phyloP scores from a whole-genome alignment of 2,888 invertebrate genomes.

The Meteorus colon region DNA sequence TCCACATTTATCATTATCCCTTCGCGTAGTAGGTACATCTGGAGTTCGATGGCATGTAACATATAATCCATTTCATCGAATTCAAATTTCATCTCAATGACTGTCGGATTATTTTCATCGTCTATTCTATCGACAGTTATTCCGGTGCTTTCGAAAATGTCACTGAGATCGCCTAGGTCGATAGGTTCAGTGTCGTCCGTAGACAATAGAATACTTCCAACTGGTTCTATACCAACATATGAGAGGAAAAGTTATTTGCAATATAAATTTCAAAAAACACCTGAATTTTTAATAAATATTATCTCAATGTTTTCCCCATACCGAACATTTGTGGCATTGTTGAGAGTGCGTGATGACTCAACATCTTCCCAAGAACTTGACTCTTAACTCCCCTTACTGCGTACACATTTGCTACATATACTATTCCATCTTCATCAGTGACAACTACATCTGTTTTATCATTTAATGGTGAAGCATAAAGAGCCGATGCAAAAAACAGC shows the following conservation, averaged over 20 bases:
- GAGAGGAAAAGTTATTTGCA: neutral
- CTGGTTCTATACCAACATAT: slow-evolving; percentile 26
- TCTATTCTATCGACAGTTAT: slow-evolving; percentile 27
- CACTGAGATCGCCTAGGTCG: slow-evolving; percentile 37
- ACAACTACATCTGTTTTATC: slow-evolving; percentile 14
- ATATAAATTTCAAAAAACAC: neutral
- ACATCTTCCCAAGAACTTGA: slow-evolving; percentile 27
- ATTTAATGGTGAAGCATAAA: slow-evolving; percentile 17
- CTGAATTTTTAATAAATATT: neutral
- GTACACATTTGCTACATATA: slow-evolving; percentile 38
- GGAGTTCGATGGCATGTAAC: slow-evolving; percentile 4
- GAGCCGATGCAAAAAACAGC: neutral
- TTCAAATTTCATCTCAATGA: slow-evolving; percentile 29
- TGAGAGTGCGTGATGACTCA: neutral
- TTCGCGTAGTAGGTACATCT: slow-evolving; percentile 16
- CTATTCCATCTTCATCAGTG: slow-evolving; percentile 28
- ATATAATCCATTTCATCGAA: slow-evolving; percentile 15
- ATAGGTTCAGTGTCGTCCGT: slow-evolving; percentile 27
- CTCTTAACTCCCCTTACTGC: slow-evolving; percentile 24
- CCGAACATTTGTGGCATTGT: slow-evolving; percentile 27
- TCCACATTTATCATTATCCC: slow-evolving; percentile 28
- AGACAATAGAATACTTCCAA: slow-evolving; percentile 29
- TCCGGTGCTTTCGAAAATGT: slow-evolving; percentile 20
- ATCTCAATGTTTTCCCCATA: slow-evolving; percentile 11
- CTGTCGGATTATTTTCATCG: slow-evolving; percentile 12